These are phyloP conservation scores for Aphelenchoides besseyi DNA, from an alignment of 1,140 invertebrate genomes.

Conservation along the genomic window DNA sequence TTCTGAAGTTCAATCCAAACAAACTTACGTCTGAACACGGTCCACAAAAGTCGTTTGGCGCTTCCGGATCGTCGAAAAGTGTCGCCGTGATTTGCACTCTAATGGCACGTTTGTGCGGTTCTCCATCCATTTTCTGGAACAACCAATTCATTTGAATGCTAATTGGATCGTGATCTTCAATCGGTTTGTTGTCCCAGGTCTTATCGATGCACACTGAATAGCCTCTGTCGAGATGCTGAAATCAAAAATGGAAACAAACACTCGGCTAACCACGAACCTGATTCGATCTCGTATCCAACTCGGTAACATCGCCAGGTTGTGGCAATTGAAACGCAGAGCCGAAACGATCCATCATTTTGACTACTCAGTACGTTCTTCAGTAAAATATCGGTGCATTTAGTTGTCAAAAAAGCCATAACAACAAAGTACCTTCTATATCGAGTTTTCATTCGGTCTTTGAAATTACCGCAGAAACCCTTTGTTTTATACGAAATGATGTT, in stretches of 20 bases:
- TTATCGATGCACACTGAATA: constrained; percentile 46
- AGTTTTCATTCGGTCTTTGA: too few species aligned
- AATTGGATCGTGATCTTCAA: constrained; percentile 58
- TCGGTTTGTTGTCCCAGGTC: constrained; percentile 55
- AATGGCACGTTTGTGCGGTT: constrained; percentile 59
- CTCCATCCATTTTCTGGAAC: constrained; percentile 47
- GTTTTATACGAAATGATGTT: too few species aligned
- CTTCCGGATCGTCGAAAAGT: constrained; percentile 60
- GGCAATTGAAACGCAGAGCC: not conserved
- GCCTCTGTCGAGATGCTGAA: constrained; percentile 43
- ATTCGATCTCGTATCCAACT: constrained; percentile 28
- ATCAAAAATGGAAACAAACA: constrained; percentile 1
- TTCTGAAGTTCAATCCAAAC: not conserved
- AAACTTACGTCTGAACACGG: constrained; percentile 45
- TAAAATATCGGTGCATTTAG: too few species aligned
- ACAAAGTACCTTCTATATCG: too few species aligned
- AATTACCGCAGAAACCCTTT: too few species aligned
- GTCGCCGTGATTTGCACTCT: constrained; percentile 51
- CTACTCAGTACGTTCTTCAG: too few species aligned
- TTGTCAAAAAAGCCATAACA: too few species aligned
- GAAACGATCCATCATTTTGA: not conserved
- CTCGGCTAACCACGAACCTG: constrained; percentile 12
- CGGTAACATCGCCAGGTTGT: constrained; percentile 25
- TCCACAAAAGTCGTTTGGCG: constrained; percentile 54
- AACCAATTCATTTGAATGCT: constrained; percentile 55